A percentile compares a stretch with the other conserved stretches of the same genome.
These are phyloP conservation scores for Rhinogobio ventralis DNA, from an alignment of 2,797 vertebrate genomes.

Conservation along the genomic window DNA sequence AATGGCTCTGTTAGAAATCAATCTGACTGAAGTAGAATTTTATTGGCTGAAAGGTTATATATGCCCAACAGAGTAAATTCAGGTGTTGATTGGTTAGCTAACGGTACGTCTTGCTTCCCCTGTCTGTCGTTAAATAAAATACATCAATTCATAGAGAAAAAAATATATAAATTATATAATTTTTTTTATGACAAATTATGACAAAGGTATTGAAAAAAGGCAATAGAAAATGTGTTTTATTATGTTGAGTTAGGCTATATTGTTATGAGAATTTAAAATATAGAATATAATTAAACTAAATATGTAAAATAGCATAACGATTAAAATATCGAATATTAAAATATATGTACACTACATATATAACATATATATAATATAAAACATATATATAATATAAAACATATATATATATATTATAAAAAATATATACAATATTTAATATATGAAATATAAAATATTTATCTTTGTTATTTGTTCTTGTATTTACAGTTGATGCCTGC, in stretches of 20 bases:
- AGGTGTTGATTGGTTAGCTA: slow-evolving; percentile 42
- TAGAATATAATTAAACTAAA: background rate
- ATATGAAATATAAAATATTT: background rate
- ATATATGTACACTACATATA: background rate
- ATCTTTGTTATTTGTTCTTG: too few relatives aligned
- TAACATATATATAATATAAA: too few relatives aligned
- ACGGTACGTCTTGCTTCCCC: background rate
- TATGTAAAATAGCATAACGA: background rate
- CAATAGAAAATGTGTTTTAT: background rate
- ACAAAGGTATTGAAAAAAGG: background rate
- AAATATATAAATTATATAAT: background rate
- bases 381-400: too few relatives aligned
- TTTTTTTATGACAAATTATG: background rate
- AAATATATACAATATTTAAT: background rate
- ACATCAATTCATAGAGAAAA: background rate
- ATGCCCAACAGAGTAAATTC: background rate
- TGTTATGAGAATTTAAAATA: background rate
- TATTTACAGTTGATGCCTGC: too few relatives aligned
- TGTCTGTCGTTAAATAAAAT: background rate
- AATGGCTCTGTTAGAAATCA: slow-evolving; percentile 34
- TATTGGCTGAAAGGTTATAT: slow-evolving; percentile 38
- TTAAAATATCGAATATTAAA: background rate
- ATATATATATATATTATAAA: too few relatives aligned
- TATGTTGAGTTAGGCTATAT: background rate
- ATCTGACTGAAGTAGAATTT: background rate